A percentile compares a stretch with the other conserved stretches of the same genome.
Conservation (phyloP, 1,140 invertebrate species). For the Philaenus spumarius region DNA sequence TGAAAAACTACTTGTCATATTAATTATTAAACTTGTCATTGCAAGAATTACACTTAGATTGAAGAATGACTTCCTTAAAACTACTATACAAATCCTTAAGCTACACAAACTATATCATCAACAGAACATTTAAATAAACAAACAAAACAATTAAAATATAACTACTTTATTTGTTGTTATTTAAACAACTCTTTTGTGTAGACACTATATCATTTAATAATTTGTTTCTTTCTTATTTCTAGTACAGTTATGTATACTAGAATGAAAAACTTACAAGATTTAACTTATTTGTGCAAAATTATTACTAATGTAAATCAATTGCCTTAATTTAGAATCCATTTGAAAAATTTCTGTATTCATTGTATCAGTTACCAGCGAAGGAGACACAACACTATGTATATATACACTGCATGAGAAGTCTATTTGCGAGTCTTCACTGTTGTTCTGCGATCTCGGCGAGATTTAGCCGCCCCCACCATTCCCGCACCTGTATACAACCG, state of each 20-base stretch:
- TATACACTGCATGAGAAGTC: not conserved
- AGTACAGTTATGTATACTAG: not conserved
- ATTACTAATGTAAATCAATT: not conserved
- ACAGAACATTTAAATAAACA: no score
- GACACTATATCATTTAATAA: no score
- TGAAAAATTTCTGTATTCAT: not conserved
- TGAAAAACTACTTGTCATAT: no score
- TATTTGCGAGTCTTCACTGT: slow-evolving; percentile 5
- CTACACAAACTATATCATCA: no score
- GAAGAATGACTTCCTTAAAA: no score
- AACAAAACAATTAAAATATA: no score
- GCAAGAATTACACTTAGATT: no score
- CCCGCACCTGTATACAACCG: slow-evolving; percentile 27
- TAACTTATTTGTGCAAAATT: not conserved
- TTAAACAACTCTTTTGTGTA: no score
- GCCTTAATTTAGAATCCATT: not conserved
- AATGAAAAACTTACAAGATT: not conserved
- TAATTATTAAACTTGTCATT: no score
- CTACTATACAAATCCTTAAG: no score
- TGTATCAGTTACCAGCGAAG: not conserved
- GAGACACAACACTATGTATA: not conserved
- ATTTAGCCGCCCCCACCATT: slow-evolving; percentile 16
- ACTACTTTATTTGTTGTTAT: no score
- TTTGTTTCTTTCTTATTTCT: not conserved
- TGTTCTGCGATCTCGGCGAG: slow-evolving; percentile 4